phyloP scores from a whole-genome alignment of 2,113 vertebrate species.

The Sturnus vulgaris region DNA sequence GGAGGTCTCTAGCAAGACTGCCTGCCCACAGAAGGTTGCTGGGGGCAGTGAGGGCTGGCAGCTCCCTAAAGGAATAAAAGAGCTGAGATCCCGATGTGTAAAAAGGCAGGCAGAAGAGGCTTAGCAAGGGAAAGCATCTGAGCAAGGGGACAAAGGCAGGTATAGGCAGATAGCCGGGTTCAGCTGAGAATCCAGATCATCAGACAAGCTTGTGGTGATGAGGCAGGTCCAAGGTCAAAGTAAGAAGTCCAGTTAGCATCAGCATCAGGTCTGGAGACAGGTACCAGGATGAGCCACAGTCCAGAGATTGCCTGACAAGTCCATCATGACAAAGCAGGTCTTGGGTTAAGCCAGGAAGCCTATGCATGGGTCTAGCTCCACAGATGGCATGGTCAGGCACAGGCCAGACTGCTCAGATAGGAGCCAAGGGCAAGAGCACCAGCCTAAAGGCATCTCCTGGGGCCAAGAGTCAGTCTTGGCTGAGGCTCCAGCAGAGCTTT shows the following conservation, averaged over 20 bases:
- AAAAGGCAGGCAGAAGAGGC: neutral
- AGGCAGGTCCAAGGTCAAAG: neutral
- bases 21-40: neutral
- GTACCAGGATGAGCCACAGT: neutral
- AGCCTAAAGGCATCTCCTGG: neutral
- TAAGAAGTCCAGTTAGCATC: neutral
- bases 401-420: neutral
- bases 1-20: neutral
- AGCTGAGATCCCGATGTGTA: neutral
- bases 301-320: neutral
- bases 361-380: neutral
- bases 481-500: neutral
- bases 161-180: fast-evolving
- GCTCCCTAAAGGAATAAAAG: neutral
- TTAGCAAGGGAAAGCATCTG: neutral
- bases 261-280: neutral
- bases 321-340: neutral
- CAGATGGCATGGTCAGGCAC: neutral
- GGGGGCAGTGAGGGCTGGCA: neutral
- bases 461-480: neutral
- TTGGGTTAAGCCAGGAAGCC: neutral
- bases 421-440: neutral
- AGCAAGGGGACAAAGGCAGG: neutral
- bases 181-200: neutral
- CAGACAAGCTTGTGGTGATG: neutral